These are phyloP conservation scores for Hystrix brachyura DNA, from an alignment of 2,113 vertebrate genomes.

Conservation along the genomic window DNA sequence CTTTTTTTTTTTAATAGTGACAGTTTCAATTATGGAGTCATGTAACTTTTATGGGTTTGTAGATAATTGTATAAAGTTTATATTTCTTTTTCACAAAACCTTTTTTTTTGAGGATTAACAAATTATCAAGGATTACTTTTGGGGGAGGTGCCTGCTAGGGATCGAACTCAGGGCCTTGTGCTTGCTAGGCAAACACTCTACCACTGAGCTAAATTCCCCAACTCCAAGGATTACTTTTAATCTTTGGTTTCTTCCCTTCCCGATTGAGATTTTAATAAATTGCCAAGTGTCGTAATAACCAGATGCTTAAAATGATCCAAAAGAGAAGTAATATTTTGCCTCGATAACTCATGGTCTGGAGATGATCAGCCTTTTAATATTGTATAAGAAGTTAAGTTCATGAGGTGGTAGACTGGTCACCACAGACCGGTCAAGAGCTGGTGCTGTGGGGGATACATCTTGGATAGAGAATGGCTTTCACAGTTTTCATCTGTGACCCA, in stretches of 20 bases:
- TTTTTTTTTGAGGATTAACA: slow-evolving; percentile 14
- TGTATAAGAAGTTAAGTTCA: neutral
- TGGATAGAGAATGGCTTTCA: neutral
- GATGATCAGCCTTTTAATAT: neutral
- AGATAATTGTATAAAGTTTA: slow-evolving; percentile 32
- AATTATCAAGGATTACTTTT: slow-evolving; percentile 1
- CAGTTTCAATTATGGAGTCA: neutral
- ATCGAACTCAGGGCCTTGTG: too few relatives aligned
- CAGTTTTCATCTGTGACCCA: neutral
- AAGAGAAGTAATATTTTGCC: slow-evolving; percentile 8
- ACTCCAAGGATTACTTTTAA: neutral
- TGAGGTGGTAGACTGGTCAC: neutral
- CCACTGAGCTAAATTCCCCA: too few relatives aligned
- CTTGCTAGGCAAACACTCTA: too few relatives aligned
- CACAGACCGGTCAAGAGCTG: neutral
- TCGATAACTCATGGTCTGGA: neutral
- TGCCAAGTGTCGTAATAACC: neutral
- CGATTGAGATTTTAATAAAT: slow-evolving; percentile 4
- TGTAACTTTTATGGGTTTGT: neutral
- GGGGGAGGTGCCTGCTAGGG: too few relatives aligned
- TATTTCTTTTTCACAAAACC: neutral
- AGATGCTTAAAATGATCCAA: neutral
- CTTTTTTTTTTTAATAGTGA: neutral
- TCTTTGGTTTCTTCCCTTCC: neutral
- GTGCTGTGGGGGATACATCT: neutral